phyloP scores from a whole-genome alignment of 2,113 vertebrate species.

The Peucedramus taeniatus region DNA sequence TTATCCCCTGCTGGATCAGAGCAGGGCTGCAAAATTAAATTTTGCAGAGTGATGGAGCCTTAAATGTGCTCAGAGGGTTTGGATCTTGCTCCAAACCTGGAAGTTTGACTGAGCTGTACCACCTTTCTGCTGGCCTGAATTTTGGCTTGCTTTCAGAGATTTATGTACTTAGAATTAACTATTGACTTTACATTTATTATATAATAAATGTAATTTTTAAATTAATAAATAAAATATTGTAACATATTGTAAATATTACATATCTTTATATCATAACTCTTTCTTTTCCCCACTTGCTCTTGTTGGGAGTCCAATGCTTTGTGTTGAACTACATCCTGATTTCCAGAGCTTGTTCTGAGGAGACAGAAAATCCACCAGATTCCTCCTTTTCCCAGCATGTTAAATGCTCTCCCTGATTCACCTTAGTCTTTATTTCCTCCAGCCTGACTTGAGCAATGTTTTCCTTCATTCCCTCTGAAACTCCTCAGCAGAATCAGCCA shows the following conservation, averaged over 20 bases:
- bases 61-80: neutral
- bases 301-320: accelerated
- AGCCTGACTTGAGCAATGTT: neutral
- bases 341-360: neutral
- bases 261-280: neutral
- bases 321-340: neutral
- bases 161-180: neutral
- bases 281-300: neutral
- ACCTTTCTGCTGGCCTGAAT: neutral
- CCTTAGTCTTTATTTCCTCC: neutral
- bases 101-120: neutral
- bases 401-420: neutral
- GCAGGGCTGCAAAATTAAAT: neutral
- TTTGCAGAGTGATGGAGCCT: neutral
- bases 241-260: accelerated
- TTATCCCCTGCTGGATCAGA: neutral
- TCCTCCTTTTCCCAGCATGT: neutral
- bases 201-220: accelerated
- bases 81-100: neutral
- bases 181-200: neutral
- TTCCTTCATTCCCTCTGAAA: neutral
- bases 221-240: neutral
- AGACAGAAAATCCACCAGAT: neutral
- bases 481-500: neutral
- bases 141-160: neutral